Evolutionary conservation across 92 coral and sea anemone genomes (phyloP).

Genomic region (Actinernus sp.): DNA sequence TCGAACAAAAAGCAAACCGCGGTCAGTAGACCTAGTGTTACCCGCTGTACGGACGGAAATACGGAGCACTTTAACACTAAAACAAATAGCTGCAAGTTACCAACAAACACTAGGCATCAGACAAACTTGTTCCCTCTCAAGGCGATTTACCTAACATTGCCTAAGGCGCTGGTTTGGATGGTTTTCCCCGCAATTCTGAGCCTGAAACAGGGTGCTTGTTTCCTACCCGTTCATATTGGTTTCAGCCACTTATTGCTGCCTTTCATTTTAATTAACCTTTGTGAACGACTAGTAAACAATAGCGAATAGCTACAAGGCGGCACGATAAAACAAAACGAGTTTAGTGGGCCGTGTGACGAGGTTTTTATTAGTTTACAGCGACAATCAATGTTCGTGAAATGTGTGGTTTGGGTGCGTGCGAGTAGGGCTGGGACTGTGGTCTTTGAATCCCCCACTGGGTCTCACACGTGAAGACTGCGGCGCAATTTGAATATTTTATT

Average conservation of each 20-base stretch:
- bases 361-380: constrained; percentile 67
- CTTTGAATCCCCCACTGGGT: constrained; percentile 67
- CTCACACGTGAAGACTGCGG: constrained; percentile 62
- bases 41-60: too few species aligned
- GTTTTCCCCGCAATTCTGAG: too few species aligned
- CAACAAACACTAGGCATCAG: too few species aligned
- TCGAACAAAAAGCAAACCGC: too few species aligned
- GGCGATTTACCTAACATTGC: too few species aligned
- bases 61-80: too few species aligned
- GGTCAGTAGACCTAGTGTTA: too few species aligned
- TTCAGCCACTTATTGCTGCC: constrained; percentile 23
- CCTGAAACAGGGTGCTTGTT: too few species aligned
- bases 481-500: constrained; percentile 94
- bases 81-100: too few species aligned
- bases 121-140: too few species aligned
- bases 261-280: constrained; percentile 80
- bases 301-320: constrained; percentile 68
- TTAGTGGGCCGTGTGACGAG: constrained; percentile 82
- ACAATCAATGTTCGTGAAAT: constrained; percentile 46
- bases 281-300: constrained; percentile 74
- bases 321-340: constrained; percentile 65
- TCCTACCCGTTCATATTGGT: too few species aligned
- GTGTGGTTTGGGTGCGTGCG: constrained; percentile 59
- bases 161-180: too few species aligned
- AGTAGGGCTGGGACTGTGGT: constrained; percentile 43